These are phyloP conservation scores for Chymomyza costata DNA, from an alignment of 1,140 invertebrate genomes.

Conservation along the genomic window DNA sequence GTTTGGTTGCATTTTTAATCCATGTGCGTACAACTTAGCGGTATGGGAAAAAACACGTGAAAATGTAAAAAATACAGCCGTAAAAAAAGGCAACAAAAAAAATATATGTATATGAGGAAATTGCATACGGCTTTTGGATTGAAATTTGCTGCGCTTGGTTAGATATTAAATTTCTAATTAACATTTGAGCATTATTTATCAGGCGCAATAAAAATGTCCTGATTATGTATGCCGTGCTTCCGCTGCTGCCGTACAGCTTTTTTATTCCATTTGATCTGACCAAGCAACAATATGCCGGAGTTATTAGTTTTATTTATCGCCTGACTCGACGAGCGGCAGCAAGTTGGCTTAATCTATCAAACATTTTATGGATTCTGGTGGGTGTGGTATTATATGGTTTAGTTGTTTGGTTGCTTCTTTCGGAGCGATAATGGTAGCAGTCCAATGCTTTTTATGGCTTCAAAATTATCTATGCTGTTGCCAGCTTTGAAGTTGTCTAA, in stretches of 20 bases:
- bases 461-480: conserved; percentile 44
- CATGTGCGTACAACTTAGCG: too few relatives aligned
- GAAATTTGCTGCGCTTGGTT: neutral
- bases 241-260: conserved; percentile 18
- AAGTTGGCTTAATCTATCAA: conserved; percentile 43
- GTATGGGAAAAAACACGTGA: neutral
- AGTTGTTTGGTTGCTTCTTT: conserved; percentile 3
- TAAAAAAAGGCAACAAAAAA: too few relatives aligned
- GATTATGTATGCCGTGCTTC: conserved; percentile 49
- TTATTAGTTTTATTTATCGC: conserved; percentile 68
- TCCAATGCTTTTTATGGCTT: conserved; percentile 15
- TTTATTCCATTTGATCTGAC: conserved; percentile 57
- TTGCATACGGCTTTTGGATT: conserved; percentile 1
- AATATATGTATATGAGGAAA: too few relatives aligned
- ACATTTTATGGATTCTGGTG: conserved; percentile 45
- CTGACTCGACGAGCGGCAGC: neutral
- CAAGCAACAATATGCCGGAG: neutral
- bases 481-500: too few relatives aligned
- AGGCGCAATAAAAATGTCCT: conserved; percentile 67
- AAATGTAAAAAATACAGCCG: too few relatives aligned
- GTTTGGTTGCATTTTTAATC: neutral
- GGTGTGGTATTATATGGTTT: neutral
- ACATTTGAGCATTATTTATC: conserved; percentile 70
- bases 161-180: conserved; percentile 71
- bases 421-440: neutral